phyloP scores from a whole-genome alignment of 2,113 vertebrate species.

The Mystacornis crossleyi region DNA sequence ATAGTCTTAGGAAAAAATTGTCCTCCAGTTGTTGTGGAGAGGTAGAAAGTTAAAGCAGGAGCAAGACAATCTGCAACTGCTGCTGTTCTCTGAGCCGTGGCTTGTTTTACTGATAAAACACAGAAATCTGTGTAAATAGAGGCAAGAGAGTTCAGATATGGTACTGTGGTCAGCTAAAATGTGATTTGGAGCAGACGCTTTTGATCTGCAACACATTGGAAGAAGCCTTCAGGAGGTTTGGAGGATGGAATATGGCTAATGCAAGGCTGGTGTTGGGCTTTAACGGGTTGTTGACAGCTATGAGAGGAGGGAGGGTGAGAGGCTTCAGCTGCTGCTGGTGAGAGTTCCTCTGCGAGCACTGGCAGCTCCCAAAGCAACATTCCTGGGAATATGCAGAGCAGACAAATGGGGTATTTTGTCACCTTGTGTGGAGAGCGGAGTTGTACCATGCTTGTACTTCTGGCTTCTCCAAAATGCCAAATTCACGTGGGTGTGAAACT shows the following conservation, averaged over 20 bases:
- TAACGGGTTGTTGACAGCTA: not conserved
- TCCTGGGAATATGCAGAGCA: not conserved
- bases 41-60: not conserved
- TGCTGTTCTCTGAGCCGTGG: not conserved
- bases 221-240: not conserved
- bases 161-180: not conserved
- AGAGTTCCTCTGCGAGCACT: not conserved
- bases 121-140: not conserved
- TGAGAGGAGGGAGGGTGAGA: not conserved
- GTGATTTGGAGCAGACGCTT: not conserved
- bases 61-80: fast-evolving
- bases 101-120: slow-evolving; percentile 16
- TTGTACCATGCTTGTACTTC: not conserved
- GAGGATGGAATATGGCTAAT: not conserved
- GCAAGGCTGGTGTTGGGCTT: not conserved
- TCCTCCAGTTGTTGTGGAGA: not conserved
- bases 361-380: not conserved
- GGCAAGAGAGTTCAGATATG: not conserved
- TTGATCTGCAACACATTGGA: not conserved
- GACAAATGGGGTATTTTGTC: not conserved
- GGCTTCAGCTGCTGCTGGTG: not conserved
- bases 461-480: not conserved
- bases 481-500: not conserved
- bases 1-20: not conserved
- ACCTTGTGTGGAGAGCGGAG: not conserved